A percentile compares a stretch with the other conserved stretches of the same genome.
Conservation (phyloP, 2,113 vertebrate genomes). For the Nanger granti region DNA sequence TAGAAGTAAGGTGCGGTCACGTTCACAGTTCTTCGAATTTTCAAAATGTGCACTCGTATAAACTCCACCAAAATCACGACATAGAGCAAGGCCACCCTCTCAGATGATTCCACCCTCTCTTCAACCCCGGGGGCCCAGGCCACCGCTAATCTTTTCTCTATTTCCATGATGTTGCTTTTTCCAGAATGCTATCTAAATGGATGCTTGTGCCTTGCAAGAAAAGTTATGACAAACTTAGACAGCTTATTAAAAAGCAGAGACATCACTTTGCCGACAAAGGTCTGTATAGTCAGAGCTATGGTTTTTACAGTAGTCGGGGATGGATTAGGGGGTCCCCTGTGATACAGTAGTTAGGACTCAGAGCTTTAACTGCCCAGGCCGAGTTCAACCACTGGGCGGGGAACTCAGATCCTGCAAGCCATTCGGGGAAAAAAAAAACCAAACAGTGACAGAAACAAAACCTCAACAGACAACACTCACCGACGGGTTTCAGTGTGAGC, state of each 20-base stretch:
- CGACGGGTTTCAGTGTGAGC: no score
- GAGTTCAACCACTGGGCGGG: not conserved
- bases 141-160: no score
- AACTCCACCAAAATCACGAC: not conserved
- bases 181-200: not conserved
- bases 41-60: accelerated
- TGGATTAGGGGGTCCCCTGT: not conserved
- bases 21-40: no score
- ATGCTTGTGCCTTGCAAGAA: not conserved
- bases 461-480: not conserved
- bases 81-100: not conserved
- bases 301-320: not conserved
- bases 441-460: not conserved
- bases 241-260: not conserved
- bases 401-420: not conserved
- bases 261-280: not conserved
- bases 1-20: not conserved
- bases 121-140: not conserved
- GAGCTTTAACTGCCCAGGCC: not conserved
- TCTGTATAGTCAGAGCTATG: not conserved
- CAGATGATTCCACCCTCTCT: accelerated
- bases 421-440: not conserved
- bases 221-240: not conserved
- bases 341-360: not conserved
- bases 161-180: not conserved